phyloP scores from a whole-genome alignment of 2,113 vertebrate genomes.

The Thymallus thymallus region DNA sequence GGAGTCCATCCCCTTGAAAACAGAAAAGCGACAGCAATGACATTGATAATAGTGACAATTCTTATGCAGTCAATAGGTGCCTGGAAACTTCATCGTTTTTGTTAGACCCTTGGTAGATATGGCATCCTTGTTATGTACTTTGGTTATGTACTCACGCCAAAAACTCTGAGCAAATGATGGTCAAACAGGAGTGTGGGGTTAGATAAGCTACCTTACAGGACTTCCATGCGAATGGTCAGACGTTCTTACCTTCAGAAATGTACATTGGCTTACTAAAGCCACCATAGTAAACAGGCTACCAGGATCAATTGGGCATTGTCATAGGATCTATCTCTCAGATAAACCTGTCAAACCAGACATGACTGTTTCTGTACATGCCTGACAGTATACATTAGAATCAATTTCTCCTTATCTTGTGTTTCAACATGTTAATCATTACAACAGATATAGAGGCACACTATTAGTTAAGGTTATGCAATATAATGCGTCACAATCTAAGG shows the following conservation, averaged over 20 bases:
- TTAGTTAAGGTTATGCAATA: not conserved
- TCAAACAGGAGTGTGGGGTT: not conserved
- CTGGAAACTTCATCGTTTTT: no score
- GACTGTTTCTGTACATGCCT: not conserved
- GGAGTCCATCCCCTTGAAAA: conserved; percentile 15
- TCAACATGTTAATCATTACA: not conserved
- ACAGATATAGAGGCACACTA: not conserved
- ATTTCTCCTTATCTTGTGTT: not conserved
- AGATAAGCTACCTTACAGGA: not conserved
- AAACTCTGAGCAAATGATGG: not conserved
- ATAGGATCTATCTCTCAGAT: conserved; percentile 19
- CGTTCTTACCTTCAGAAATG: conserved; percentile 6
- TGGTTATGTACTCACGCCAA: no score
- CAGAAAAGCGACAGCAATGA: not conserved
- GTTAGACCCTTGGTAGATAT: no score
- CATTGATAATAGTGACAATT: no score
- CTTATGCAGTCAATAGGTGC: no score
- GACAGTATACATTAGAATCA: not conserved
- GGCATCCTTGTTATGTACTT: no score
- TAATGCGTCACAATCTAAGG: not conserved
- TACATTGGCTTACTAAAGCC: not conserved
- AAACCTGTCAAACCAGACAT: not conserved
- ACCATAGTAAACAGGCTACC: conserved; percentile 3
- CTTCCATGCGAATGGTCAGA: not conserved
- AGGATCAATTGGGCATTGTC: conserved; percentile 12